A percentile compares a stretch with the other conserved stretches of the same genome.
Conservation (phyloP, 1,140 invertebrate species). For the Atta cephalotes region DNA sequence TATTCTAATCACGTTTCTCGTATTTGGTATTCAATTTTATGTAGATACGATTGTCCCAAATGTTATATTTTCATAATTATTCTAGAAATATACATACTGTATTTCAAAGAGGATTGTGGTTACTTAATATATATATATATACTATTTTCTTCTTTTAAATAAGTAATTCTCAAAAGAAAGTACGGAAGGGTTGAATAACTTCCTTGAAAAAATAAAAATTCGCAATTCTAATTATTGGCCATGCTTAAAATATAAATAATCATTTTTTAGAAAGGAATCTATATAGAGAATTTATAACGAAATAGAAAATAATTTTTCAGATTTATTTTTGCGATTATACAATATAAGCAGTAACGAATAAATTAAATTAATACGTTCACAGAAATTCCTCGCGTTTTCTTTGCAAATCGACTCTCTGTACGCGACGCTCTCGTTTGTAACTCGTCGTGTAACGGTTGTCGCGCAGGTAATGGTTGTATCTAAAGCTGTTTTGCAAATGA, state of each 20-base stretch:
- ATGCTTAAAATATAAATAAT: not conserved
- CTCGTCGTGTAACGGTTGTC: conserved; percentile 63
- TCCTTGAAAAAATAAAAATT: not conserved
- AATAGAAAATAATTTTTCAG: not conserved
- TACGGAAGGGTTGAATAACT: not conserved
- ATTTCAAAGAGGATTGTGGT: not conserved
- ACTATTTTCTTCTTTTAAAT: not conserved
- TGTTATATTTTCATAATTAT: too few relatives aligned
- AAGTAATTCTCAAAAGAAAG: not conserved
- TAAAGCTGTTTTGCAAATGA: conserved; percentile 67
- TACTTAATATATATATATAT: not conserved
- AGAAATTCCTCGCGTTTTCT: conserved; percentile 53
- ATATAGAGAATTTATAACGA: not conserved
- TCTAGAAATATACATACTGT: too few relatives aligned
- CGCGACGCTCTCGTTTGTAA: conserved; percentile 64
- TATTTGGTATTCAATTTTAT: not conserved
- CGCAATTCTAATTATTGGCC: not conserved
- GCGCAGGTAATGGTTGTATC: conserved; percentile 60
- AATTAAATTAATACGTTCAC: not conserved
- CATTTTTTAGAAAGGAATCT: too few relatives aligned
- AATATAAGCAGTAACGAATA: not conserved
- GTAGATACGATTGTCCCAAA: too few relatives aligned
- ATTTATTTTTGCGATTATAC: not conserved
- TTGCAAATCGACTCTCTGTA: not conserved
- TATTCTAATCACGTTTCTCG: not conserved